Evolutionary conservation across 1,140 invertebrate species (phyloP).

Genomic region (Melitaea cinxia): DNA sequence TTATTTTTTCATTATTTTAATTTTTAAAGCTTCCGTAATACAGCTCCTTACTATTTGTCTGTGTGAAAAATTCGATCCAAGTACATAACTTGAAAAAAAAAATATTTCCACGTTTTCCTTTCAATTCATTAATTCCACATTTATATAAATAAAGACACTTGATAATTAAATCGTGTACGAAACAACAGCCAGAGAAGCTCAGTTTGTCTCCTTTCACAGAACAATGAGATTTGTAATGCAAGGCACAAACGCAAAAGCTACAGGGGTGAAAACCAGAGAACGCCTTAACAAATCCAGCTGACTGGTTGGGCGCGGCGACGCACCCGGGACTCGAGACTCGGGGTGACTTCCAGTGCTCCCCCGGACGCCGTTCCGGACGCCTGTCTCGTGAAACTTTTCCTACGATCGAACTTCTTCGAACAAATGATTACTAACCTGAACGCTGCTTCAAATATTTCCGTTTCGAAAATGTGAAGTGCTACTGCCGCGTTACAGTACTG

Average conservation of each 20-base stretch:
- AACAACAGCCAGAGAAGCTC: no score
- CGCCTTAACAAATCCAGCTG: conserved; percentile 40
- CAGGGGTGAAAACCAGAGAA: conserved; percentile 45
- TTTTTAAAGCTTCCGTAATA: no score
- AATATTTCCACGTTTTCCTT: no score
- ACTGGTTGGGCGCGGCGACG: conserved; percentile 44
- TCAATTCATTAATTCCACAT: no score
- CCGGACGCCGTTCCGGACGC: conserved; percentile 49
- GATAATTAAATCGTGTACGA: no score
- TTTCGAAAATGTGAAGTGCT: conserved; percentile 54
- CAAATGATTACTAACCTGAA: conserved; percentile 46
- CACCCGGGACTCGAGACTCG: conserved; percentile 39
- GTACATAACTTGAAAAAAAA: no score
- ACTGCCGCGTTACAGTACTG: conserved; percentile 6
- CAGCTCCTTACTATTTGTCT: no score
- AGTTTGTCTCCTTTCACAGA: conserved; percentile 3
- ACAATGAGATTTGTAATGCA: conserved; percentile 12
- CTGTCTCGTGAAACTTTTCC: conserved; percentile 21
- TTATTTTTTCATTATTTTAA: not conserved
- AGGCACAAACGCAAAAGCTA: conserved; percentile 41
- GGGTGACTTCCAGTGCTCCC: conserved; percentile 51
- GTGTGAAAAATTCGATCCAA: no score
- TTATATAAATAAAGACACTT: no score
- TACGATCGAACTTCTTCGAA: conserved; percentile 57
- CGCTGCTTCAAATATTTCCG: conserved; percentile 42